A percentile compares a stretch with the other conserved stretches of the same genome.
phyloP scores from a whole-genome alignment of 2,888 invertebrate species.

The Charanyca ferruginea region DNA sequence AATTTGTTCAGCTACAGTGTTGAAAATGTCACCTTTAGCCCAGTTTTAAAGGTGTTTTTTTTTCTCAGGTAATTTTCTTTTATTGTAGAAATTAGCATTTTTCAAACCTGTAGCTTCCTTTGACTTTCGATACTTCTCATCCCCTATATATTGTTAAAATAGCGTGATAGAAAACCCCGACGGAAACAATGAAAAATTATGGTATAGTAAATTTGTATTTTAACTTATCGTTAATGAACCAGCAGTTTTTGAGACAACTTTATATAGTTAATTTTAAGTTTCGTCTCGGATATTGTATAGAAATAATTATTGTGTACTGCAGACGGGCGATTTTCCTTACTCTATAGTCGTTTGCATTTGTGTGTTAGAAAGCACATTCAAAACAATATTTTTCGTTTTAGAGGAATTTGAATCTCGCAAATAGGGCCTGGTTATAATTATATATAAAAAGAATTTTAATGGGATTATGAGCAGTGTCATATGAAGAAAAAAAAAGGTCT shows the following conservation, averaged over 20 bases:
- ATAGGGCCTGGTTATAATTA: slow-evolving; percentile 4
- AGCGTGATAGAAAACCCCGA: slow-evolving; percentile 28
- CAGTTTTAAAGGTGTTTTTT: not conserved
- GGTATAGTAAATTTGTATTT: slow-evolving; percentile 4
- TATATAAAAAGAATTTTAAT: slow-evolving; percentile 33
- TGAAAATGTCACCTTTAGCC: slow-evolving; percentile 5
- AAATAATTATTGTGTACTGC: not conserved
- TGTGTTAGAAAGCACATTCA: not conserved
- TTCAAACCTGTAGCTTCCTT: slow-evolving; percentile 12
- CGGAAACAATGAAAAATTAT: slow-evolving; percentile 30
- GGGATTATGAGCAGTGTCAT: not conserved
- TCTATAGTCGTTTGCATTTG: not conserved
- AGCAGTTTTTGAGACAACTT: not conserved
- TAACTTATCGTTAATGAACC: slow-evolving; percentile 14
- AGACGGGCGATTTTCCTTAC: slow-evolving; percentile 32
- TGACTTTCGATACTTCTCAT: slow-evolving; percentile 4
- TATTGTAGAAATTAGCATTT: slow-evolving; percentile 14
- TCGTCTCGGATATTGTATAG: slow-evolving; percentile 27
- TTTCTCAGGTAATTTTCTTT: too few relatives aligned
- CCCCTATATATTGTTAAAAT: slow-evolving; percentile 11
- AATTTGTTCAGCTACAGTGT: slow-evolving; percentile 25
- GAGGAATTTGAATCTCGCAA: slow-evolving; percentile 34
- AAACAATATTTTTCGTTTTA: not conserved
- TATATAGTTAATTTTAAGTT: not conserved
- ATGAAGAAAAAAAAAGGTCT: not conserved